Base-by-base conservation (phyloP, 2,113 vertebrate genomes). In the Gracilinanus agilis region DNA sequence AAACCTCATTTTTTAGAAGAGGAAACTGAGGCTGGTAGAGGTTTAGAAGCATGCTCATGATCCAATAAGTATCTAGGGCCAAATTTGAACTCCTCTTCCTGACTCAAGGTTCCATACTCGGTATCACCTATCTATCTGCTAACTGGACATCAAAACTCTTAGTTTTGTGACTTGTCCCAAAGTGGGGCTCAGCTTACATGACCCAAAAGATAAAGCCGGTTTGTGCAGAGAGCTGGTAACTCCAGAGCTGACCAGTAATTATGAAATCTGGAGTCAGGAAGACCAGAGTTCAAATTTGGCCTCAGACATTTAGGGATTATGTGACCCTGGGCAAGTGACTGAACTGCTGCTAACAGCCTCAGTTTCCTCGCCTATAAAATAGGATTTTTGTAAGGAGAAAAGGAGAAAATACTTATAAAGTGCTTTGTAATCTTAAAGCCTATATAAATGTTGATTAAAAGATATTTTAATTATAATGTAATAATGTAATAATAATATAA, bases 301-400 rank as follows among this genome's bases (percentile, higher is more conserved):
- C 24, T 93, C 21, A 90, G 40, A 34, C 49, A 8, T 4, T 53
- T 7, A 83, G 10, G 29, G 34, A 5, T 83, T 83, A 34, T 83
- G 34, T 40, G n/a, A 44, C 44, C n/a, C 92, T 58, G n/a, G 11
- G 90, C 44, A 91, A 90, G 89, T 49, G 11, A 61, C 10, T 27
- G 27, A 34, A 88, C 2, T n/a, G n/a, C n/a, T n/a, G n/a, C n/a
- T n/a, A n/a, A n/a, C 24, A 61, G 55, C 44, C 9, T 83, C 67
- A 83, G 19, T 83, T 83, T 83, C 9, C 58, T 89, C 1, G 5
- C 54, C 94, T 90, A 40, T 53, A 93, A 94, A 96, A 34, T 12
- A 90, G 44, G 24, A 95, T 91, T 92, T 44, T 27, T 44, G 0
- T 90, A 24, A 91, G 40, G 58, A 92, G 67, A 24, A 56, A 89